Base-by-base conservation (phyloP, 2,888 invertebrate genomes). In the Empis livida region DNA sequence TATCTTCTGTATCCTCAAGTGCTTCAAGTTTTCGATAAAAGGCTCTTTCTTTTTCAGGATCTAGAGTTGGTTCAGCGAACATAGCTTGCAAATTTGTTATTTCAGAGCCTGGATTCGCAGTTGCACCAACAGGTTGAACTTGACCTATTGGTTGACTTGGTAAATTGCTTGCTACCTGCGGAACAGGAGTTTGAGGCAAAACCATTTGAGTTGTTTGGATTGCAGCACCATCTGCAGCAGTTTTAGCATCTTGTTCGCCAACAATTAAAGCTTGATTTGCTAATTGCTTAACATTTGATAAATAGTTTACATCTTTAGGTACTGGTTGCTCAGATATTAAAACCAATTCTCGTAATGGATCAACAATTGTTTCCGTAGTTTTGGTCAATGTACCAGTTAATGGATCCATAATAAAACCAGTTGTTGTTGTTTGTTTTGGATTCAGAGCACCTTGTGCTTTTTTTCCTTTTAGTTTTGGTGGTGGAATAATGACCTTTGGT, bases 281-380 rank as follows among this genome's bases (percentile, higher is more conserved):
- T 51, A 83, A 62, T 23, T 70, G 68, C 54, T 73, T 73, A 30
- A 83, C 59, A 30, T 75, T 72, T 3, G 72, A 67, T 6, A 65
- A 60, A 45, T 70, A 70, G 38, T 62, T 63, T 0, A 67, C 58
- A 32, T 64, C 64, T 6, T 43, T 53, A 15, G 49, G 38, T 31
- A 48, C 50, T 11, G 51, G 65, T 23, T 66, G 67, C 53, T 78
- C 76, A 1, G 77, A 72, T 55, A 77, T 67, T 9, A 76, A 58
- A 20, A 84, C 73, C 23, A 84, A 65, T 57, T 83, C 81, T 35
- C 77, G 70, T 17, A 84, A 62, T 13, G 78, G 81, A 66, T 84
- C 83, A 13, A 59, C 56, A n/a, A 50, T 51, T 3, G 27, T 45
- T 15, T 30, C 10, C 1, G 49, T 14, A 5, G 50, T 11, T 10